Evolutionary conservation across 2,113 vertebrate species (phyloP), one percentile per base, ranked within the genome.

Genomic region (Entomyzon cyanotis): DNA sequence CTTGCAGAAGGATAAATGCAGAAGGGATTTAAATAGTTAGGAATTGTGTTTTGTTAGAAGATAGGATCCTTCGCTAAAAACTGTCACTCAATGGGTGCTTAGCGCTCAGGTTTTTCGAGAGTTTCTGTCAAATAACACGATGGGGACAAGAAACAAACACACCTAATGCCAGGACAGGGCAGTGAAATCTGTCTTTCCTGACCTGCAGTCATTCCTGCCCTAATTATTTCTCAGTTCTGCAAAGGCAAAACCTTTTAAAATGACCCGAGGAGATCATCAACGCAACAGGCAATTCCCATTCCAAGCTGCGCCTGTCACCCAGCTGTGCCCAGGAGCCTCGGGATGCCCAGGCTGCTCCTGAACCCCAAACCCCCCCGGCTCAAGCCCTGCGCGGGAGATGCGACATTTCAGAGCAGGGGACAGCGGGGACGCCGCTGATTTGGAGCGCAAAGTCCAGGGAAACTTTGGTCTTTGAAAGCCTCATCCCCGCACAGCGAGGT

Each of bases 221-320:
- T 24, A 0, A 33, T 77, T 25, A 27, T 8, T 39, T 49, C 49
- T 35, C 41, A 3, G 0, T 35, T 55, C 33, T 30, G 4, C 23
- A 18, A n/a, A 28, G 16, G n/a, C n/a, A 81, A 7, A 3, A 4
- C n/a, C 39, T 73, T 31, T 24, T 10, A 7, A 7, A 35, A 2
- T 0, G 44, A 80, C 2, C 58, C 42, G 53, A 81, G 0, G 15
- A 84, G 39, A 52, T 30, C 56, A 35, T 13, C 44, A 7, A 24
- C 24, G 67, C 44, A 6, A 3, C 15, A 28, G 81, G 30, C 19
- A 15, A 41, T 33, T 78, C 56, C 81, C n/a, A 3, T 14, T 69
- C 52, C 59, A 9, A 22, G 6, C 2, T 1, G 4, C 0, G 3
- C 6, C 11, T 2, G 42, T 41, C 50, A 11, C 3, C 0, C 13